phyloP scores from a whole-genome alignment of 1,140 invertebrate genomes.

The Hycleus cichorii region DNA sequence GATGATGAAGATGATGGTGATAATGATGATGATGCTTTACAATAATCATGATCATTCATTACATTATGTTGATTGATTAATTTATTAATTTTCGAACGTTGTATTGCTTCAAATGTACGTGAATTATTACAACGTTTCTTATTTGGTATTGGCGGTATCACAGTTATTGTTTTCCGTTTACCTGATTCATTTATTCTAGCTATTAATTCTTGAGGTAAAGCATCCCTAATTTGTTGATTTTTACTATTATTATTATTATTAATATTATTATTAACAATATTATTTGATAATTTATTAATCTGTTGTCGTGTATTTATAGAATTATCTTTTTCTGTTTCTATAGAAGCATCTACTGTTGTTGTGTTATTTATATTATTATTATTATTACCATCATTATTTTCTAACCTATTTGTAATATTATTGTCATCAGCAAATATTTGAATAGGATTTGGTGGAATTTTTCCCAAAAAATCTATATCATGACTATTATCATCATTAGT shows the following conservation, averaged over 20 bases:
- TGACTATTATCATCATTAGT: neutral
- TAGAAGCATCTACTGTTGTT: neutral
- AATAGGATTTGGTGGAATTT: neutral
- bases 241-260: slow-evolving; percentile 1
- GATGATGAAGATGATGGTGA: neutral
- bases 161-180: slow-evolving; percentile 34
- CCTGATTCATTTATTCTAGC: slow-evolving; percentile 29
- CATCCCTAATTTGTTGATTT: slow-evolving; percentile 30
- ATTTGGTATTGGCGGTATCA: slow-evolving; percentile 33
- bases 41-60: slow-evolving; percentile 36
- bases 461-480: neutral
- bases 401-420: neutral
- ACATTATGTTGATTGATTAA: slow-evolving; percentile 12
- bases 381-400: neutral
- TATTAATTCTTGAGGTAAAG: slow-evolving; percentile 33
- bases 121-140: slow-evolving; percentile 11
- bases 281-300: neutral
- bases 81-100: neutral
- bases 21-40: slow-evolving; percentile 5
- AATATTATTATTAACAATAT: neutral
- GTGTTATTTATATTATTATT: no score
- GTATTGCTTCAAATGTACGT: neutral
- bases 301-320: neutral
- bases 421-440: neutral
- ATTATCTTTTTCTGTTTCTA: neutral